These are phyloP conservation scores for Caenorhabditis japonica DNA, from an alignment of 2,888 invertebrate species.

Conservation along the genomic window DNA sequence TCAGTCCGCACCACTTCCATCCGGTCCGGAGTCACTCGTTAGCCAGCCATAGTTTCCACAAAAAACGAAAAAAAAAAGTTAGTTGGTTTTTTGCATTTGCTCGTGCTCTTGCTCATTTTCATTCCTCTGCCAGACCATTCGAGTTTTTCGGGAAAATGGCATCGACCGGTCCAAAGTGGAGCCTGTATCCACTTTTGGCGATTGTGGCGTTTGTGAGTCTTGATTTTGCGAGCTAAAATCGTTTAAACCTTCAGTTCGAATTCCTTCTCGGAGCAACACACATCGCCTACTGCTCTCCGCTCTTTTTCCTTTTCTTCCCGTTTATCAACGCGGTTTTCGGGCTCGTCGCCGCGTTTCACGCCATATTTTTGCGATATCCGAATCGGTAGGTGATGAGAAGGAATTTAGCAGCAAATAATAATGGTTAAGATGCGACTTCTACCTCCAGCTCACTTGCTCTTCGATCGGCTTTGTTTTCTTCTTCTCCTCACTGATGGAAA, in stretches of 20 bases:
- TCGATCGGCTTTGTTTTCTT: slow-evolving; percentile 59
- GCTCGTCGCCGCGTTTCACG: slow-evolving; percentile 69
- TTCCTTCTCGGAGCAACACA: slow-evolving; percentile 68
- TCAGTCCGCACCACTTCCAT: slow-evolving; percentile 2
- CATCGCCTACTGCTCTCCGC: slow-evolving; percentile 72
- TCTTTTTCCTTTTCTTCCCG: slow-evolving; percentile 68
- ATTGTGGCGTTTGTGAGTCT: slow-evolving; percentile 69
- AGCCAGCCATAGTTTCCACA: slow-evolving; percentile 29
- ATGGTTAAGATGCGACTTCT: slow-evolving; percentile 67
- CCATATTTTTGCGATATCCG: slow-evolving; percentile 68
- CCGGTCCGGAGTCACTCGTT: slow-evolving; percentile 39
- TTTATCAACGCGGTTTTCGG: slow-evolving; percentile 66
- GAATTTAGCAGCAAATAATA: too few species aligned
- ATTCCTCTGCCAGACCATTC: too few species aligned
- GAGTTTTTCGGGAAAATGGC: slow-evolving; percentile 33
- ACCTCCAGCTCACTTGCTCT: slow-evolving; percentile 59
- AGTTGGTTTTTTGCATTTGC: too few species aligned
- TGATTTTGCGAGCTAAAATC: background rate
- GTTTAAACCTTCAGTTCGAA: slow-evolving; percentile 52
- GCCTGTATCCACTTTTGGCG: slow-evolving; percentile 71
- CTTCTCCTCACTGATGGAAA: slow-evolving; percentile 60
- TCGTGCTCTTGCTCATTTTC: too few species aligned
- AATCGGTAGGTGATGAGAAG: slow-evolving; percentile 51
- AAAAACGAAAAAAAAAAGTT: too few species aligned
- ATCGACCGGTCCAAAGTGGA: slow-evolving; percentile 71